Evolutionary conservation across 2,113 vertebrate species (phyloP), one percentile per base, ranked within the genome.

Genomic region (Phoxinus phoxinus): DNA sequence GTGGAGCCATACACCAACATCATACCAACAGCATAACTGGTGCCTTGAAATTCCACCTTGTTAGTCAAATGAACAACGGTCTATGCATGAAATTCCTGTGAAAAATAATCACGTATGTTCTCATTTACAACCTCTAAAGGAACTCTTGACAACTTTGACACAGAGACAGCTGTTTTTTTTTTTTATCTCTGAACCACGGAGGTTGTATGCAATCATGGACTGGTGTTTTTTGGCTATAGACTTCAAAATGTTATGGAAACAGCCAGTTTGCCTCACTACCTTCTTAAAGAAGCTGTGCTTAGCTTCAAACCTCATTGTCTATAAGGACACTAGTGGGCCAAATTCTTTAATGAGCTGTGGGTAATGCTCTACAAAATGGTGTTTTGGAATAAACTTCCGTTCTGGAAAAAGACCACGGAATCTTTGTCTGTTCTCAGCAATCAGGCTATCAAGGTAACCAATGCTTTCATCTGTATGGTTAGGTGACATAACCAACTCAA

Each of bases 371-470:
- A 56, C 53, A 56, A 56, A 56, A 56, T 56, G 53, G 53, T 87
- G 67, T 71, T 88, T 87, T 65, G 87, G 88, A 27, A 84, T 84
- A 46, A 90, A 11, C 25, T 81, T 91, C 23, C 1, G 25, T 9
- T 87, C 4, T 79, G 84, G 85, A 84, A 88, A 84, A 17, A 80
- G 74, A 80, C 9, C 61, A 0, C 0, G 17, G 83, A 82, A 89
- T 87, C 89, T 84, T 2, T 74, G 59, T 23, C 85, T 80, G 25
- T 88, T 87, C 63, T 88, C 85, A 32, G 88, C 32, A 61, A 88
- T 90, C 15, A 83, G 61, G 27, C 82, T 90, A 25, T 90, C 86
- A 0, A 90, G 85, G 69, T 51, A 7, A 84, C 86, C 85, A 78
- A 67, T 87, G 37, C 69, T 87, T 79, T 84, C 67, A 51, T 84